Evolutionary conservation across 2,797 vertebrate species (phyloP).

Genomic region (Tamandua tetradactyla): DNA sequence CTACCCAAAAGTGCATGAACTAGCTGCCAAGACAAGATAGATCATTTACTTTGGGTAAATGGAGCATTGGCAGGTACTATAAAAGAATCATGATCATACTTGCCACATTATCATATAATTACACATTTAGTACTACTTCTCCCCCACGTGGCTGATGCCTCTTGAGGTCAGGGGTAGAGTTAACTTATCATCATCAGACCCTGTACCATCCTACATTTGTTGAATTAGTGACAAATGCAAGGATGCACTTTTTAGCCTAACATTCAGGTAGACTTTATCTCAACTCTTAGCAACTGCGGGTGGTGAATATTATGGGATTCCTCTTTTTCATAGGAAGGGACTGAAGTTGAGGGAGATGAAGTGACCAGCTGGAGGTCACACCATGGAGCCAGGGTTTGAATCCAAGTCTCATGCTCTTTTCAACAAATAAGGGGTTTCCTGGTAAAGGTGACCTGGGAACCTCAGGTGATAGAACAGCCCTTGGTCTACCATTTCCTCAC

Average conservation of each 20-base stretch:
- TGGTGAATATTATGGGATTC: background rate
- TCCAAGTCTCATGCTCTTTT: background rate
- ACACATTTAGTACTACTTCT: background rate
- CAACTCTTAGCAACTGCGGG: background rate
- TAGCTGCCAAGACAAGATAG: slow-evolving; percentile 58
- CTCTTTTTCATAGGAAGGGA: background rate
- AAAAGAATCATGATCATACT: background rate
- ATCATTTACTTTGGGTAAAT: slow-evolving; percentile 15
- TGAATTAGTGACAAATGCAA: background rate
- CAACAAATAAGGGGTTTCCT: background rate
- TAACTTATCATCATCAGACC: background rate
- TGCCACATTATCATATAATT: background rate
- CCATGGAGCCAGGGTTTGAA: background rate
- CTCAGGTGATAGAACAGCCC: background rate
- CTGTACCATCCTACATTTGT: background rate
- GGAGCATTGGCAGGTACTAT: slow-evolving; percentile 24
- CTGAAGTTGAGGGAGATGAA: background rate
- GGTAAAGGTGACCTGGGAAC: background rate
- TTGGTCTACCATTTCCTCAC: background rate
- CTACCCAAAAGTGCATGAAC: background rate
- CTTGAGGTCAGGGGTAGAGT: background rate
- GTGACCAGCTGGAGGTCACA: background rate
- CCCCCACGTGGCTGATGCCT: background rate
- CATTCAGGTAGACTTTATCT: background rate
- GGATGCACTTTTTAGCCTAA: background rate